Base-by-base conservation (phyloP, 1,140 invertebrate genomes). In the Maniola jurtina region DNA sequence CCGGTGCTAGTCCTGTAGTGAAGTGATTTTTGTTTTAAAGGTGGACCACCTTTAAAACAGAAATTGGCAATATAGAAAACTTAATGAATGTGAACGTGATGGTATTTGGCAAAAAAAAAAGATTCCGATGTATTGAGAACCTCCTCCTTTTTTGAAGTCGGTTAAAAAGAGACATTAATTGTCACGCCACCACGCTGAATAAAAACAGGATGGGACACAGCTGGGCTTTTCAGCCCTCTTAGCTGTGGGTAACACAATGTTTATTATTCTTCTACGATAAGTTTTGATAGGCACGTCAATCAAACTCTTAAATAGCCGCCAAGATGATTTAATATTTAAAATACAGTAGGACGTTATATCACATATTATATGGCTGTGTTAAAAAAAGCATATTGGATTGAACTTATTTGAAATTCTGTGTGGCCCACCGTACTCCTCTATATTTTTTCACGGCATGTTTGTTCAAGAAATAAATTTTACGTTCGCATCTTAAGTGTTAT, bases 401-500 rank as follows among this genome's bases (percentile, higher is more conserved):
- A 15, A 38, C 38, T 55, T 63, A 55, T 63, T 55, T 55, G 25
- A 38, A 36, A 55, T 54, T 15, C 25, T 63, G 61, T 63, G 61
- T 63, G 61, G 61, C 36, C 61, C 61, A 63, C 61, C 40, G 54
- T 40, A 57, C 40, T 45, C 52, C 14, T 55, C 38, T 47, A 34
- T 69, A 65, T 71, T 71, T 71, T 71, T 57, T 65, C 56, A 56
- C 35, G 34, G 38, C 55, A 14, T 66, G 60, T 71, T 71, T 50
- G 64, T 45, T 52, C 63, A 66, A 71, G 69, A 71, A 71, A 70
- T 66, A 70, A 70, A 66, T 66, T 71, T 66, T 55, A 57, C 35
- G 61, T 59, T 48, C 60, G 54, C 59, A 45, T 71, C 54, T 66
- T 38, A 47, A 62, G 64, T 66, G 63, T 58, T 62, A 62, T 66